Evolutionary conservation across 1,140 invertebrate genomes (phyloP).

Genomic region (Globodera rostochiensis): DNA sequence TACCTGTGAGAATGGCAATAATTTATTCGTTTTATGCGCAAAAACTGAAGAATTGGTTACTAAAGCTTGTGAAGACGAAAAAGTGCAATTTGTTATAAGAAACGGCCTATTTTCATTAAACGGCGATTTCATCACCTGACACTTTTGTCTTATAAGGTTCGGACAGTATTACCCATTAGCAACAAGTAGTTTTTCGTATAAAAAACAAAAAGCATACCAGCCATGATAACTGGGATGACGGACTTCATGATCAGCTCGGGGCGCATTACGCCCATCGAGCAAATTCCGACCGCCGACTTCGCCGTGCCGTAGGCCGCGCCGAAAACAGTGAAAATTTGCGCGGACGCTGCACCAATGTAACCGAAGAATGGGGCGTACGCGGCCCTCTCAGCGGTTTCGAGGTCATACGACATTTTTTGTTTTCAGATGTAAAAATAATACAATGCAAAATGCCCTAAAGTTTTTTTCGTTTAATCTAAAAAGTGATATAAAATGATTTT

Average conservation of each 20-base stretch:
- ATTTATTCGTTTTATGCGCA: too few relatives aligned
- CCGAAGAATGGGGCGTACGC: constrained; percentile 74
- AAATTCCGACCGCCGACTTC: constrained; percentile 97
- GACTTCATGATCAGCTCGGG: constrained; percentile 99
- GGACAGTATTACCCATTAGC: too few relatives aligned
- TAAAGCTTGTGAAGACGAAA: too few relatives aligned
- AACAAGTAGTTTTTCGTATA: too few relatives aligned
- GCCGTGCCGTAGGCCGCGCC: constrained; percentile 99
- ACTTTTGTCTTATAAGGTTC: too few relatives aligned
- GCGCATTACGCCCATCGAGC: constrained; percentile 99
- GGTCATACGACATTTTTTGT: constrained; percentile 66
- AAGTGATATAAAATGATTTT: too few relatives aligned
- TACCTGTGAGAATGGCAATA: constrained; percentile 45
- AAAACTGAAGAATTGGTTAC: too few relatives aligned
- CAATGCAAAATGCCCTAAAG: too few relatives aligned
- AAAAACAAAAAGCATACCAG: constrained; percentile 64
- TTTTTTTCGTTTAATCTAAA: too few relatives aligned
- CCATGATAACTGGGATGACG: constrained; percentile 99
- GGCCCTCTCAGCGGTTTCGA: constrained; percentile 40
- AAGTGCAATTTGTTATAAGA: too few relatives aligned
- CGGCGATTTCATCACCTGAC: too few relatives aligned
- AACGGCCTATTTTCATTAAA: too few relatives aligned
- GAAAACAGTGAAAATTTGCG: constrained; percentile 93
- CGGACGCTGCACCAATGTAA: constrained; percentile 95
- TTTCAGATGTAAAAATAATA: neutral